phyloP scores from a whole-genome alignment of 2,888 invertebrate genomes.

The Hirtodrosophila histrioides region DNA sequence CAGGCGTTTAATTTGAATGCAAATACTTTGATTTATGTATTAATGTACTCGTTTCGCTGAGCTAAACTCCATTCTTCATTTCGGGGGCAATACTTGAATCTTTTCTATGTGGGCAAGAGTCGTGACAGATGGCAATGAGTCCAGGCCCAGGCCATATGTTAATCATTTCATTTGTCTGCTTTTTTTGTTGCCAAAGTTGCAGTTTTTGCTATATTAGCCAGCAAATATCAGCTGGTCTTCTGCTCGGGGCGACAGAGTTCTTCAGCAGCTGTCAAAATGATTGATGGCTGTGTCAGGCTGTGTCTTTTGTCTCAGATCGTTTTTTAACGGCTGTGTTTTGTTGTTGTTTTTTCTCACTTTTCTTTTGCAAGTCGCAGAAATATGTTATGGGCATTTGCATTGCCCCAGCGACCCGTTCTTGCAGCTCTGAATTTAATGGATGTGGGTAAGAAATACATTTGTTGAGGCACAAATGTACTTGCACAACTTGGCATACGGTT shows the following conservation, averaged over 20 bases:
- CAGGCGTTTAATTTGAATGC: no score
- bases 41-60: no score
- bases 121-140: background rate
- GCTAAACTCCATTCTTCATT: no score
- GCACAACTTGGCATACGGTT: background rate
- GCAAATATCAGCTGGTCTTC: conserved; percentile 5
- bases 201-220: conserved; percentile 13
- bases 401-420: conserved; percentile 33
- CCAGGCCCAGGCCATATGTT: background rate
- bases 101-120: background rate
- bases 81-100: no score
- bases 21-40: no score
- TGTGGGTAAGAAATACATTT: background rate
- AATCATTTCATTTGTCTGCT: background rate
- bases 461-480: no score
- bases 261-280: conserved; percentile 32
- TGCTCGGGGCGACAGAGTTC: conserved; percentile 19
- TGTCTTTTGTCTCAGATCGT: conserved; percentile 29
- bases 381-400: conserved; percentile 21
- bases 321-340: no score
- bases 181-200: conserved; percentile 13
- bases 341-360: no score
- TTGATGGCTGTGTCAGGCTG: conserved; percentile 35
- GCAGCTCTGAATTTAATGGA: background rate
- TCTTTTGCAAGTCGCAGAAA: conserved; percentile 2